Conservation (phyloP, 2,888 invertebrate genomes). For the Tuta absoluta region DNA sequence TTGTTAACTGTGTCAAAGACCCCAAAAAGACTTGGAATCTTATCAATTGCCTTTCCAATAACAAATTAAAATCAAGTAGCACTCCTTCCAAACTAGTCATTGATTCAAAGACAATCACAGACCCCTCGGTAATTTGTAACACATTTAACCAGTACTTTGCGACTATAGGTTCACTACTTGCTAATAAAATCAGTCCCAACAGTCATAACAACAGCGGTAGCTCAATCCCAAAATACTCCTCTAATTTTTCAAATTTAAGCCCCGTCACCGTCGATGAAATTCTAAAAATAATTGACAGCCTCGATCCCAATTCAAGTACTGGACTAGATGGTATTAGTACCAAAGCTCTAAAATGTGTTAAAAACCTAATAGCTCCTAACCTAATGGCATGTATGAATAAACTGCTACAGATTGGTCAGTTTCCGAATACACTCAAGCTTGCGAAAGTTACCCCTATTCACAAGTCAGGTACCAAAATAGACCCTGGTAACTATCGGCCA, state of each 20-base stretch:
- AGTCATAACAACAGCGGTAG: neutral
- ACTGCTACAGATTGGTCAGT: too few relatives aligned
- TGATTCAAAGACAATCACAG: neutral
- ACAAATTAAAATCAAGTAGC: neutral
- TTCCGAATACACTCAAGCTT: too few relatives aligned
- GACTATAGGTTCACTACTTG: constrained; percentile 4
- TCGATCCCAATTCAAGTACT: too few relatives aligned
- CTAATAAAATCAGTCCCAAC: constrained; percentile 13
- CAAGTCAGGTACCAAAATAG: too few relatives aligned
- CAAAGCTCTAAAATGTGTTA: too few relatives aligned
- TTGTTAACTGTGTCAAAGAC: constrained; percentile 17
- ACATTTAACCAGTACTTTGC: constrained; percentile 22
- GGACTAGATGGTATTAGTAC: too few relatives aligned
- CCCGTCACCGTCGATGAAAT: neutral
- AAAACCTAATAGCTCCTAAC: too few relatives aligned
- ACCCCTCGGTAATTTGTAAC: constrained; percentile 10
- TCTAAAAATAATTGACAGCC: too few relatives aligned
- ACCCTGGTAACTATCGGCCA: too few relatives aligned
- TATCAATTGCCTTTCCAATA: constrained; percentile 12
- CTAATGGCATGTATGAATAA: too few relatives aligned
- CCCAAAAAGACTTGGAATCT: constrained; percentile 28
- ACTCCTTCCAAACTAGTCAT: constrained; percentile 24
- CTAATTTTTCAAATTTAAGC: neutral
- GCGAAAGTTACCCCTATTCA: too few relatives aligned
- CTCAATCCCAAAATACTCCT: neutral